Base-by-base conservation (phyloP, 2,113 vertebrate genomes). In the Heterochromis multidens region DNA sequence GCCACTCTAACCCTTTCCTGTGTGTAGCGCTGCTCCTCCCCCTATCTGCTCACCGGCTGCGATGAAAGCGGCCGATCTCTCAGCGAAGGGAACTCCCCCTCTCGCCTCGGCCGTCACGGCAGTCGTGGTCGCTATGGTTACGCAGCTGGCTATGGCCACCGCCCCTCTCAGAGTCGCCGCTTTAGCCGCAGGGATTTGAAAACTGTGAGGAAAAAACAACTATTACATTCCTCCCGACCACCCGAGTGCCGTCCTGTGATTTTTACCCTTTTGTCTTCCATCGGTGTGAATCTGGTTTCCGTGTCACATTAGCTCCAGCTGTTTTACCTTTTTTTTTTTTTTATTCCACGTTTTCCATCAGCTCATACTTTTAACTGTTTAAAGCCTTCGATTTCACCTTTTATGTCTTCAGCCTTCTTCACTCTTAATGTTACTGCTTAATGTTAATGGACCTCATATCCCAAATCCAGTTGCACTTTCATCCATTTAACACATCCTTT, bases 1-100 rank as follows among this genome's bases (percentile, higher is more conserved):
- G 10, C 63, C 33, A 37, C 79, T 90, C 56, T 89, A 72, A 81
- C 67, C 82, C 77, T 89, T 74, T 93, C 88, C 90, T 91, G 72
- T 92, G 84, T 89, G 80, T 92, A 94, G 93, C 92, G 77, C 70
- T 81, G 86, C 86, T 90, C 91, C 82, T 91, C 92, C 57, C 90
- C 90, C 25, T 92, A 72, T 85, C 91, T 94, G 77, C 85, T 91
- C 81, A 87, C 88, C 37, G 88, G 90, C 90, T 87, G 87, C 10
- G 90, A 91, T 57, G 93, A 94, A 85, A 81, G 60, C 2, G 89
- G 92, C 46, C 93, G 93, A 23, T 94, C 93, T 79, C 94, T 94
- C 89, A 94, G 94, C 83, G 94, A 94, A 61, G 92, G 94, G 70
- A 95, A 90, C 92, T 91, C 92, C 23, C 93, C 95, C 17, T 87